A percentile compares a stretch with the other conserved stretches of the same genome.
Conservation (phyloP, 2,797 vertebrate species). For the Danionella dracula region DNA sequence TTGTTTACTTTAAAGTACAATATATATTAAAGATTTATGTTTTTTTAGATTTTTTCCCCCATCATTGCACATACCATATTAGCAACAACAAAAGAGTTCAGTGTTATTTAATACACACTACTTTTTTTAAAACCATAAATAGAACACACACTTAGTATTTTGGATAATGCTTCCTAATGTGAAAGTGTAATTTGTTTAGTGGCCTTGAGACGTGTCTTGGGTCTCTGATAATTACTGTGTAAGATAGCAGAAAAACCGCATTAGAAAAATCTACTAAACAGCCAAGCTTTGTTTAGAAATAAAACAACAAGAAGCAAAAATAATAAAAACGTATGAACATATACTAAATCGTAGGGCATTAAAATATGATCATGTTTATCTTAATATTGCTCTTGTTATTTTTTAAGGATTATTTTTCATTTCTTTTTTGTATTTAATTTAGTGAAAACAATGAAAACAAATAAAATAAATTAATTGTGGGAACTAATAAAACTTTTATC, state of each 20-base stretch:
- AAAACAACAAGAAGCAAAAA: too few species aligned
- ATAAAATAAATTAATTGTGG: too few species aligned
- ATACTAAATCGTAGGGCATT: too few species aligned
- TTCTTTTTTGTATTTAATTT: too few species aligned
- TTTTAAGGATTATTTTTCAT: too few species aligned
- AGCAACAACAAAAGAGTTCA: background rate
- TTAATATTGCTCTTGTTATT: too few species aligned
- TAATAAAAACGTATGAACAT: too few species aligned
- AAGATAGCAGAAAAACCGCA: background rate
- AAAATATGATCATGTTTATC: too few species aligned
- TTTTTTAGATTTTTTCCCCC: background rate
- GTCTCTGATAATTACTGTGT: background rate
- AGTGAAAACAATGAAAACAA: too few species aligned
- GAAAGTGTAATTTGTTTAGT: constrained; percentile 20
- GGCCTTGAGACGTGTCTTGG: background rate
- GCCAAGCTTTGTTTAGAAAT: background rate
- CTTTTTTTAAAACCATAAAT: constrained; percentile 16
- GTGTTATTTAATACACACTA: constrained; percentile 2
- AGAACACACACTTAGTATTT: background rate
- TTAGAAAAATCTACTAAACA: background rate
- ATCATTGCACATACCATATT: background rate
- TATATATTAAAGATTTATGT: too few species aligned
- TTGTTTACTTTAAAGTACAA: too few species aligned
- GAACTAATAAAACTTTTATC: too few species aligned
- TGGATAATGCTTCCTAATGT: background rate